These are phyloP conservation scores for Lepus americanus DNA, from an alignment of 2,113 vertebrate genomes.

Conservation along the genomic window DNA sequence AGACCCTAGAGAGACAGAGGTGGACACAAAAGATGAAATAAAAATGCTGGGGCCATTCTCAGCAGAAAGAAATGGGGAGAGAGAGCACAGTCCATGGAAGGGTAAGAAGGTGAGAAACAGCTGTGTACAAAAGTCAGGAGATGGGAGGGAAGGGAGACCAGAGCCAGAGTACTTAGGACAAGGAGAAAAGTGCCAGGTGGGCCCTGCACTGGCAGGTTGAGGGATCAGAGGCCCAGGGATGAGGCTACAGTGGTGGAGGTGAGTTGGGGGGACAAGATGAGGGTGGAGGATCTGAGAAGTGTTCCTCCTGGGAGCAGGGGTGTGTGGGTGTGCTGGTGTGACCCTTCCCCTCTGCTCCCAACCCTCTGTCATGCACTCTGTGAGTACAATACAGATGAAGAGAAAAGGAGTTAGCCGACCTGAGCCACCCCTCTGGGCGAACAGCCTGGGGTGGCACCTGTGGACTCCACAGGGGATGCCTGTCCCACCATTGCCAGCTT, in stretches of 20 bases:
- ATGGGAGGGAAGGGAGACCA: neutral
- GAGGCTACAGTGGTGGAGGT: neutral
- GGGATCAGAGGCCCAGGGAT: rapidly evolving
- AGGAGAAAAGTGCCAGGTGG: neutral
- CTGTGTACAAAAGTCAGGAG: neutral
- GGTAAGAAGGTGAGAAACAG: neutral
- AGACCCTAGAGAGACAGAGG: neutral
- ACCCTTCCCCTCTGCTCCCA: neutral
- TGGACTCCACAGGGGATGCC: neutral
- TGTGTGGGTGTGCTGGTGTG: too few relatives aligned
- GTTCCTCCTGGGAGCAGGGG: neutral
- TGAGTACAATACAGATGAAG: neutral
- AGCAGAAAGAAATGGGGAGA: neutral
- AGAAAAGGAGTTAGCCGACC: neutral
- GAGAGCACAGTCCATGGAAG: too few relatives aligned
- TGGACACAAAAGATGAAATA: neutral
- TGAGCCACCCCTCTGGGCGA: neutral
- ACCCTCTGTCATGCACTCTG: neutral
- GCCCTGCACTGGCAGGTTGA: too few relatives aligned
- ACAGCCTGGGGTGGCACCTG: neutral
- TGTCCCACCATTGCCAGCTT: neutral
- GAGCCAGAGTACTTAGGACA: neutral
- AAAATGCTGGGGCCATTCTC: neutral
- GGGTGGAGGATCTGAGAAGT: neutral
- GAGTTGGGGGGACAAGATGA: rapidly evolving